Evolutionary conservation across 35 echinoderm and acorn worm genomes (phyloP), one percentile per base, ranked within the genome.

Genomic region (Apostichopus parvimensis): DNA sequence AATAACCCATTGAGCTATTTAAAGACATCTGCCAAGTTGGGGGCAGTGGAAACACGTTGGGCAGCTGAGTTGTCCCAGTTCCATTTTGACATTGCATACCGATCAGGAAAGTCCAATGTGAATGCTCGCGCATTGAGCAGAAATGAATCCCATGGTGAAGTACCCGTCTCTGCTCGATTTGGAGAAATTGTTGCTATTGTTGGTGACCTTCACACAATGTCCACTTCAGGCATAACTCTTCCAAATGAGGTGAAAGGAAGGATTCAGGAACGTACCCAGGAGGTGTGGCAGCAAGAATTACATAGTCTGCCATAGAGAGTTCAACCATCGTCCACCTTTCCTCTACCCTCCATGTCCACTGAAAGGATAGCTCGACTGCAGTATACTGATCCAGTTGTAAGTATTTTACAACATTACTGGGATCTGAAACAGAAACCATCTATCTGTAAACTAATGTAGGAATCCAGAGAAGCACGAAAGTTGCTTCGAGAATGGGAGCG

Each of bases 1-100:
- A 92, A 97, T 70, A 97, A 97, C 66, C 95, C 93, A 2, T 62
- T 97, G 1, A 93, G 79, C 59, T 88, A 95, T 55, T 53, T 97
- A 5, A 77, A 93, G 25, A 78, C 91, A 13, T 64, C 95, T 12
- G 88, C 93, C 4, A 97, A 97, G 24, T 54, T 97, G 8, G 94
- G 95, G 52, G 93, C 87, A 1, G 64, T 79, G n/a, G 95, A 95
- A 56, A 72, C 87, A 5, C 9, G 95, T 9, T 95, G 95, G 95
- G 87, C 57, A 52, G 87, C 87, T 26, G 93, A 94, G 24, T 66
- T 97, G 12, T 90, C 92, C 5, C 72, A 66, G 54, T 95, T 97
- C 75, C 79, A 88, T 25, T 95, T 95, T 70, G 56, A 58, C 13
- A 78, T 95, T 24, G 87, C 91, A 53, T 95, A 97, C 84, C 59